Evolutionary conservation across 1,140 invertebrate species (phyloP), one percentile per base, ranked within the genome.

Genomic region (Bathynomus jamesi): DNA sequence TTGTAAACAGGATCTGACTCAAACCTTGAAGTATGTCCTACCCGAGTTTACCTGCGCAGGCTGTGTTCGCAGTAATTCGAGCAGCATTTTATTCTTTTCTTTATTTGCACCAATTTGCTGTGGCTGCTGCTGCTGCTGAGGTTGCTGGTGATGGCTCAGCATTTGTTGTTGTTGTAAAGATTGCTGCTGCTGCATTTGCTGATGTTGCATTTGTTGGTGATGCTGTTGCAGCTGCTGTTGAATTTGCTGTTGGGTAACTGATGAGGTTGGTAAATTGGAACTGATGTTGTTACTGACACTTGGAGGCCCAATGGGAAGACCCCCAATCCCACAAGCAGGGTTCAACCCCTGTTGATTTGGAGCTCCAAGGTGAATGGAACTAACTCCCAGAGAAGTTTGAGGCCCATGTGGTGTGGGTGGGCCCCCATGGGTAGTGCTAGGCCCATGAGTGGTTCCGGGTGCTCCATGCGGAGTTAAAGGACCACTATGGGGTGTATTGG

Each of bases 161-260:
- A 17, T 11, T 2, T 2, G 40, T 53, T 60, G 40, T 17, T 61
- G 28, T 28, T 72, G 61, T 24, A 62, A 66, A 13, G 71, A 65
- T 32, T 72, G 67, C 31, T 60, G 72, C 17, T 72, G 73, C 10
- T 70, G 60, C 63, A 74, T 64, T 62, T 72, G 65, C 65, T 77
- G 27, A 65, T 27, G 68, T 30, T 69, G 69, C 67, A 10, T 28
- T 17, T 65, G 46, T 69, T 61, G 67, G 17, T 64, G 64, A 27
- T 70, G 69, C 29, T 53, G 65, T 66, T 53, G 61, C 25, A 13
- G 30, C 7, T 67, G 66, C 31, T 11, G 28, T 25, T n/a, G n/a
- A 32, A 29, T 28, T 64, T 46, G 25, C 25, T 24, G 64, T n/a
- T n/a, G 64, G n/a, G 40, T 30, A 30, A 31, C 30, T 24, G 32